phyloP scores from a whole-genome alignment of 2,113 vertebrate species.

The Quiscalus mexicanus region DNA sequence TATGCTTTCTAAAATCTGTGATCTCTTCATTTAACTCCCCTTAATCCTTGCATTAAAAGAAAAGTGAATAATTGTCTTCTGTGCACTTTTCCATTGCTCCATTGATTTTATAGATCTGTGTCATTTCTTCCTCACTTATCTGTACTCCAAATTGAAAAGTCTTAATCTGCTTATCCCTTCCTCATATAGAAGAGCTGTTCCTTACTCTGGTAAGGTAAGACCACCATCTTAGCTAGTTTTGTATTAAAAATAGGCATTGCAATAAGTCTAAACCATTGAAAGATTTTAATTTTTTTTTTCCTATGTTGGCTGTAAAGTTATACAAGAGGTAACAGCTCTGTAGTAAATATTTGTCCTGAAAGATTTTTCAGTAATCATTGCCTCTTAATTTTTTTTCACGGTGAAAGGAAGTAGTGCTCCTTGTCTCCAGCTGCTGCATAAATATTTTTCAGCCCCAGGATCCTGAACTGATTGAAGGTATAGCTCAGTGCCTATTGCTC shows the following conservation, averaged over 20 bases:
- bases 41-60: slow-evolving; percentile 17
- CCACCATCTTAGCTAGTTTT: not conserved
- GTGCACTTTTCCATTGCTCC: not conserved
- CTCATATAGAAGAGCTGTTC: not conserved
- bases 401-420: not conserved
- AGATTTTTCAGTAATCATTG: not conserved
- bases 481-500: not conserved
- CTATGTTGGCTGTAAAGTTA: not conserved
- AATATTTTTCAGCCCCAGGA: slow-evolving; percentile 7
- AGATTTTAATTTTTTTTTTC: not conserved
- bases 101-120: slow-evolving; percentile 37
- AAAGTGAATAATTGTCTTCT: slow-evolving; percentile 30
- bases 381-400: not conserved
- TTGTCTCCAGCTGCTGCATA: not conserved
- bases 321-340: not conserved
- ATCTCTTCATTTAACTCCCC: slow-evolving; percentile 15
- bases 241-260: not conserved
- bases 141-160: not conserved
- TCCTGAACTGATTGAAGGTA: not conserved
- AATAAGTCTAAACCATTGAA: not conserved
- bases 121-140: not conserved
- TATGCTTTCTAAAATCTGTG: not conserved
- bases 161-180: not conserved
- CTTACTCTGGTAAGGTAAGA: not conserved
- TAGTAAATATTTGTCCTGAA: not conserved